Evolutionary conservation across 1,140 invertebrate species (phyloP), one percentile per base, ranked within the genome.

Genomic region (Trichonephila clavipes): DNA sequence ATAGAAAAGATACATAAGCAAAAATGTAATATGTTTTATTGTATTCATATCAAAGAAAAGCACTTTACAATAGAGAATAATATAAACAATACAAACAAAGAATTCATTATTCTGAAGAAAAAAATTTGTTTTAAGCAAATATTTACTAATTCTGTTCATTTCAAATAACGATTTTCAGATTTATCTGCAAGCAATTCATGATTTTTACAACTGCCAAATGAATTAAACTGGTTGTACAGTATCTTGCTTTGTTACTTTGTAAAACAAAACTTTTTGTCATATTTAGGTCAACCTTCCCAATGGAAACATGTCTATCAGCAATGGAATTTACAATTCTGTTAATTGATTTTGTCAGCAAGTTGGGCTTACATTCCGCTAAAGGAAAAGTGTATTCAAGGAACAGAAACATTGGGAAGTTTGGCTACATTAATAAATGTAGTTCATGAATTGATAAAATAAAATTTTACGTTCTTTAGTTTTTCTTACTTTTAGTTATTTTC

Each of bases 161-260:
- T 51, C 51, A 28, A 83, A 21, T 10, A 18, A 83, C 51, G 0
- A 8, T n/a, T 44, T 83, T n/a, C 81, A 58, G 51, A 83, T 72
- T 72, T 72, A 34, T 72, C 69, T 58, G 58, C 19, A n/a, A 51
- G 44, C 12, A 83, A 83, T 51, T 58, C 51, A 58, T 58, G 18
- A 61, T 87, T 87, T 87, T 87, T 61, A 87, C 85, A 87, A 87
- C 59, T 64, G 85, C 85, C 58, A 87, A 61, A 61, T 59, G 40
- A 62, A 64, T 51, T 16, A 83, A 10, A 8, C 21, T 51, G 6
- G 21, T 82, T 82, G 40, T 44, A 51, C 34, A 82, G 7, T 8
- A 10, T 58, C n/a, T 82, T 44, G 44, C 21, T 82, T 82, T 51
- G 7, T 82, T 82, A 4, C 3, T 16, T 21, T 8, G 7, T 18